Evolutionary conservation across 2,888 invertebrate genomes (phyloP).

Genomic region (Andrena minutula): DNA sequence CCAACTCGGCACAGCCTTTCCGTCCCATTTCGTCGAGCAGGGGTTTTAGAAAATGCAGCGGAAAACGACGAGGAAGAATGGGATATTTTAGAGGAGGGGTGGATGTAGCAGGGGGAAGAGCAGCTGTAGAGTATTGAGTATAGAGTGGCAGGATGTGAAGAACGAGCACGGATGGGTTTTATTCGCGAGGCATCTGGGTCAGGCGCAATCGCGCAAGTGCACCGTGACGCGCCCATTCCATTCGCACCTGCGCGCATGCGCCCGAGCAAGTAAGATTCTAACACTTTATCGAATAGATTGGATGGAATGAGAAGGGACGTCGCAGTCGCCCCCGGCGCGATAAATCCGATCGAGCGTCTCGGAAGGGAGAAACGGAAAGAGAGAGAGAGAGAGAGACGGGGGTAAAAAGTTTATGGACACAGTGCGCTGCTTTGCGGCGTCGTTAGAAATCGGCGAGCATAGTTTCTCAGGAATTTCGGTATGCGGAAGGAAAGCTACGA

Average conservation of each 20-base stretch:
- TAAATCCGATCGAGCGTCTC: not conserved
- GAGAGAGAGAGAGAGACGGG: not conserved
- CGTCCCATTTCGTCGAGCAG: not conserved
- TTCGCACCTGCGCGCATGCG: constrained; percentile 62
- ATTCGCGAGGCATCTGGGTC: constrained; percentile 76
- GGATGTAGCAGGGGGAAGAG: not conserved
- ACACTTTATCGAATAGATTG: constrained; percentile 9
- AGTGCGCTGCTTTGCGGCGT: not conserved
- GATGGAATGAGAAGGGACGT: not conserved
- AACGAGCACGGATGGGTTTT: constrained; percentile 69
- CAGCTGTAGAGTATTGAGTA: not conserved
- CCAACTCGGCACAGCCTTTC: constrained; percentile 9
- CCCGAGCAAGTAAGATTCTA: constrained; percentile 35
- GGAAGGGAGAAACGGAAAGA: not conserved
- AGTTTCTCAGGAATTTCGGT: constrained; percentile 78
- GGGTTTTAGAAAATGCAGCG: not conserved
- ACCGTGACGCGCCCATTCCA: constrained; percentile 64
- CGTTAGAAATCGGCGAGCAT: constrained; percentile 77
- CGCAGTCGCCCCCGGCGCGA: too few relatives aligned
- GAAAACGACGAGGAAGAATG: not conserved
- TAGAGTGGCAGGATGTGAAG: constrained; percentile 69
- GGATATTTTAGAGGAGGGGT: not conserved
- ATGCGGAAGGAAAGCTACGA: constrained; percentile 82
- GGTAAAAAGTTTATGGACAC: not conserved
- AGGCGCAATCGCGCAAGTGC: constrained; percentile 69